phyloP scores from a whole-genome alignment of 2,888 invertebrate genomes.

The Leucophora obtusa region DNA sequence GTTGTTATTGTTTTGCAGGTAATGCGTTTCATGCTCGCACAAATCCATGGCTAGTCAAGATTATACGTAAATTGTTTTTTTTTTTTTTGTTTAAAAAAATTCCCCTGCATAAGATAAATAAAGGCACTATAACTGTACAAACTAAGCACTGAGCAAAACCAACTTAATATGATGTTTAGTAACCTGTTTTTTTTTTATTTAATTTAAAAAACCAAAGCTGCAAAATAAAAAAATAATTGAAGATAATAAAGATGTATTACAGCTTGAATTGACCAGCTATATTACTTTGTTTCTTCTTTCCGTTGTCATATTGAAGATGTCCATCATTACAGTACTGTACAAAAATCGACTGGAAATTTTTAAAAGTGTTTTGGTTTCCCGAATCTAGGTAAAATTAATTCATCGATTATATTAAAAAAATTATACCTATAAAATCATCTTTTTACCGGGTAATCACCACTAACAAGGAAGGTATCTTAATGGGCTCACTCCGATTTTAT shows the following conservation, averaged over 20 bases:
- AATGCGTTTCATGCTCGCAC: too few relatives aligned
- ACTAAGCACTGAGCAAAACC: not conserved
- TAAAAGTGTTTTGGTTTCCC: too few relatives aligned
- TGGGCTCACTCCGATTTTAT: too few relatives aligned
- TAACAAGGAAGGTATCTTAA: too few relatives aligned
- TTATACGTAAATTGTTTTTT: not conserved
- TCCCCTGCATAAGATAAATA: not conserved
- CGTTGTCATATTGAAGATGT: not conserved
- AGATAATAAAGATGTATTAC: constrained; percentile 15
- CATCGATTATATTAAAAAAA: too few relatives aligned
- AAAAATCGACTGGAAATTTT: too few relatives aligned
- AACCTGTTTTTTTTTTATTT: constrained; percentile 17
- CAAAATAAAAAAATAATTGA: constrained; percentile 20
- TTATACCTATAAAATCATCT: too few relatives aligned
- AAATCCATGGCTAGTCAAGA: too few relatives aligned
- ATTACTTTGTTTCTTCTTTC: not conserved
- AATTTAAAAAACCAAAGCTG: not conserved
- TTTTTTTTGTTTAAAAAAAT: not conserved
- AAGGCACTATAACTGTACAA: not conserved
- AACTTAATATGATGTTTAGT: not conserved
- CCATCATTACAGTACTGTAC: too few relatives aligned
- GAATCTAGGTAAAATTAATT: too few relatives aligned
- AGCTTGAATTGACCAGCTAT: not conserved
- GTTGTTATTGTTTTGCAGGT: too few relatives aligned
- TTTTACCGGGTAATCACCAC: too few relatives aligned